These are phyloP conservation scores for Thaumatotibia leucotreta DNA, from an alignment of 1,140 invertebrate species.

Conservation along the genomic window DNA sequence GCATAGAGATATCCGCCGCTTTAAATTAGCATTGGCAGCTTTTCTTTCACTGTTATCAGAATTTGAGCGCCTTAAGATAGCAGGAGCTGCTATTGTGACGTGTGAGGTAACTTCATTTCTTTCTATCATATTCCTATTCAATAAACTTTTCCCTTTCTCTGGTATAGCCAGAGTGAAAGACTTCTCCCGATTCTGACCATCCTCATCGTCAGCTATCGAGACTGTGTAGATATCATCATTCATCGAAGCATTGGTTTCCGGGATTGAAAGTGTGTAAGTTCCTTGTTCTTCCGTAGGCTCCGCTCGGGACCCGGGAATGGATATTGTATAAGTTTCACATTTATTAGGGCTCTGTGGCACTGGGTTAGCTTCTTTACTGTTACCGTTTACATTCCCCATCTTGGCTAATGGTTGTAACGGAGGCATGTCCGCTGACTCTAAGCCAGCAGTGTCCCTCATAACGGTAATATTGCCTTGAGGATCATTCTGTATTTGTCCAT, in stretches of 20 bases:
- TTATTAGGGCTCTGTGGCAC: constrained; percentile 50
- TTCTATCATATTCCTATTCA: constrained; percentile 61
- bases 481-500: constrained; percentile 75
- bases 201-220: constrained; percentile 68
- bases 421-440: constrained; percentile 59
- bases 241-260: constrained; percentile 71
- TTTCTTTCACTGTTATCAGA: constrained; percentile 72
- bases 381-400: constrained; percentile 51
- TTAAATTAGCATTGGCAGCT: constrained; percentile 52
- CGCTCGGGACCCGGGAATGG: constrained; percentile 67
- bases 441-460: constrained; percentile 54
- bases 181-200: constrained; percentile 50
- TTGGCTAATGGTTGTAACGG: constrained; percentile 62
- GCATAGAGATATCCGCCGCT: constrained; percentile 65
- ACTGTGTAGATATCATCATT: constrained; percentile 74
- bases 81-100: constrained; percentile 55
- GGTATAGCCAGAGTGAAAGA: constrained; percentile 71
- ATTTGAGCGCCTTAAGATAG: constrained; percentile 68
- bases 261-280: constrained; percentile 71
- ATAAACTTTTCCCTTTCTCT: constrained; percentile 69
- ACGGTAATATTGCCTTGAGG: constrained; percentile 73
- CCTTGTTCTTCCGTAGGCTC: constrained; percentile 71
- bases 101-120: constrained; percentile 42
- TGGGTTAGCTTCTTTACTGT: constrained; percentile 49
- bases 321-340: constrained; percentile 59